Evolutionary conservation across 2,113 vertebrate species (phyloP), one percentile per base, ranked within the genome.

Genomic region (Esox niger): DNA sequence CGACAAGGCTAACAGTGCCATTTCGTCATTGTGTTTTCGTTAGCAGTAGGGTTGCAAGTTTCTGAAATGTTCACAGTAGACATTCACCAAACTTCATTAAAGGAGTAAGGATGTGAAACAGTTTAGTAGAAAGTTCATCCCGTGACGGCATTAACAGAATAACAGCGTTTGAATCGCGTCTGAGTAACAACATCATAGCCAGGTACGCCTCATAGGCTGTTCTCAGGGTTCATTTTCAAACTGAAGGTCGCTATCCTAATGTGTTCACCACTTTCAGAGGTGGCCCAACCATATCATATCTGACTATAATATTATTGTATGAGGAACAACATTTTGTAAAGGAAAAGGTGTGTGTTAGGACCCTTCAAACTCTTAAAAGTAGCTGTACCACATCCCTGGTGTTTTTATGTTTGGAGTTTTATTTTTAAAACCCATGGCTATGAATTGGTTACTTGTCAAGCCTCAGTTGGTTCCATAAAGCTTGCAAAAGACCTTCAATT

Each of bases 401-500:
- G 15, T 30, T 31, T 30, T 31, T 29, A 59, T 59, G 8, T 30
- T 27, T 2, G n/a, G n/a, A 59, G 27, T 29, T 29, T 59, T 17
- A 58, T 58, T 27, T 2, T 0, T 1, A 4, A 15, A 6, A 30
- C 29, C 27, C 30, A 13, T 58, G 27, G 27, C 20, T 59, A 17
- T 59, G 25, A 15, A 27, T 30, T 59, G 15, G 17, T 20, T 6
- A 31, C 27, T 31, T 6, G 56, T 30, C 56, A 59, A 59, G 4
- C 52, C n/a, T 38, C 66, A 26, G 33, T 70, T 69, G 33, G 17
- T 65, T 74, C 77, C 79, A 74, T 82, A 83, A 82, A 87, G 85
- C 81, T 87, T 85, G 79, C 79, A 84, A 87, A 86, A 85, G 77
- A 79, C 77, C 71, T 78, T 80, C 74, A 63, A 33, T 83, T 84